Evolutionary conservation across 2,797 vertebrate genomes (phyloP).

Genomic region (Acipenser oxyrinchus): DNA sequence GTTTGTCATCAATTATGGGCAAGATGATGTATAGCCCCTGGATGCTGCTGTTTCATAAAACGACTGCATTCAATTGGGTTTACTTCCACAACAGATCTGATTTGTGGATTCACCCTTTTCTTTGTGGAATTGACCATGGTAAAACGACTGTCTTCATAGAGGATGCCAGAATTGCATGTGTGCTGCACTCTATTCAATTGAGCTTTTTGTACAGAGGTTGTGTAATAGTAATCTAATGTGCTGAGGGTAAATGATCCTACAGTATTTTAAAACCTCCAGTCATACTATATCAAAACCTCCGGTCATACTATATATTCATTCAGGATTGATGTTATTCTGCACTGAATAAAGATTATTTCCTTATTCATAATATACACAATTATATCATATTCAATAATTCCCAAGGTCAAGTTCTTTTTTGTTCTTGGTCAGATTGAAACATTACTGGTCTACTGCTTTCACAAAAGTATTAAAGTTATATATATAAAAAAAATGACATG

Average conservation of each 20-base stretch:
- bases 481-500: too few relatives aligned
- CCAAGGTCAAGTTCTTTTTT: too few relatives aligned
- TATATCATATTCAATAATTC: too few relatives aligned
- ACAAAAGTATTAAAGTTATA: too few relatives aligned
- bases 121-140: background rate
- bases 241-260: background rate
- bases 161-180: background rate
- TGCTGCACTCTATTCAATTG: background rate
- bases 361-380: too few relatives aligned
- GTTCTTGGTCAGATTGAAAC: too few relatives aligned
- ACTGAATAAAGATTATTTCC: too few relatives aligned
- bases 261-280: too few relatives aligned
- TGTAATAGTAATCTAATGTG: conserved; percentile 26
- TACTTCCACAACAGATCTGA: background rate
- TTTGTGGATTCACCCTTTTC: background rate
- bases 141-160: background rate
- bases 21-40: conserved; percentile 38
- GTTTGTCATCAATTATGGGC: conserved; percentile 46
- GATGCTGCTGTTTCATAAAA: conserved; percentile 18
- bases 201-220: background rate
- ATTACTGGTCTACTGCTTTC: too few relatives aligned
- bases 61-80: conserved; percentile 1
- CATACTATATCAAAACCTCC: too few relatives aligned
- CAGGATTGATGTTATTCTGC: too few relatives aligned
- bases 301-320: too few relatives aligned